Conservation (phyloP, 2,113 vertebrate species). For the Trogon surrucura region DNA sequence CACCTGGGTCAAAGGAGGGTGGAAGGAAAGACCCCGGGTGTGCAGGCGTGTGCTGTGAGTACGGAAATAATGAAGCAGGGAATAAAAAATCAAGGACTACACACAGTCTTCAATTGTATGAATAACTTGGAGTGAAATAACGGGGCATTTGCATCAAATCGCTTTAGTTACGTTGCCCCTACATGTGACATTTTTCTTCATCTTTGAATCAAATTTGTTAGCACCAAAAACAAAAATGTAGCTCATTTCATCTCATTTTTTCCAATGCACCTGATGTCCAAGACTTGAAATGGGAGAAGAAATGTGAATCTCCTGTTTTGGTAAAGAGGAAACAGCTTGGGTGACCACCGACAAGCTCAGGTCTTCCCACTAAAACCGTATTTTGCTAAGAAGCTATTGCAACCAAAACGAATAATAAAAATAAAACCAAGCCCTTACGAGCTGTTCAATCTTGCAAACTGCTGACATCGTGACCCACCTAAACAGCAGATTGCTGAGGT, state of each 20-base stretch:
- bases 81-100: background rate
- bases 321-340: background rate
- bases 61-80: background rate
- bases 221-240: background rate
- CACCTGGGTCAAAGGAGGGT: background rate
- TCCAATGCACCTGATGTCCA: background rate
- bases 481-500: background rate
- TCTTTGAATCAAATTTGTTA: background rate
- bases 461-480: background rate
- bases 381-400: background rate
- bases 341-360: rapidly evolving
- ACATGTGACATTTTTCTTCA: background rate
- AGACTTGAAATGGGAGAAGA: background rate
- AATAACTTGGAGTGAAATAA: background rate
- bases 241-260: background rate
- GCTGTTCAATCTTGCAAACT: background rate
- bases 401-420: background rate
- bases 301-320: background rate
- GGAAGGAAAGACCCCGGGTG: background rate
- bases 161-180: background rate
- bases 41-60: rapidly evolving
- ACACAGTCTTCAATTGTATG: background rate
- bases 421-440: background rate
- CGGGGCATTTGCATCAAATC: background rate
- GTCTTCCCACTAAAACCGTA: background rate